Conservation (phyloP, 2,113 vertebrate genomes). For the Phyllostomus hastatus region DNA sequence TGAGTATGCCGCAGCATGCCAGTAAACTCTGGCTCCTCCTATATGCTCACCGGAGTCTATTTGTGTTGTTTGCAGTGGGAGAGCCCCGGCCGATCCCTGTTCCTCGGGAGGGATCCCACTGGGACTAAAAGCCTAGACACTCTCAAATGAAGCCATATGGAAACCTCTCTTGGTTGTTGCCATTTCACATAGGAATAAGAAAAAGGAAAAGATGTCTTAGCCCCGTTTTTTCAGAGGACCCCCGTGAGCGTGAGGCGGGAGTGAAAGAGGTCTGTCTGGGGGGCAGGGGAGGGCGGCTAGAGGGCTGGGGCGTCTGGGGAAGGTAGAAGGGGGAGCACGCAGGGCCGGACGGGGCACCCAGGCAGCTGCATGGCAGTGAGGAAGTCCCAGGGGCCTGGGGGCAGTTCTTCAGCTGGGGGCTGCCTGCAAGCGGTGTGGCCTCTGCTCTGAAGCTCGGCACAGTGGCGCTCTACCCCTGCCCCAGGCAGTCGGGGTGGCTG, state of each 20-base stretch:
- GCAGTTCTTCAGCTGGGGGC: neutral
- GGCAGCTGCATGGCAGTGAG: fast-evolving
- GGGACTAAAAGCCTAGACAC: neutral
- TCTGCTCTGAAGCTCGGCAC: neutral
- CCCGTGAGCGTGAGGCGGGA: neutral
- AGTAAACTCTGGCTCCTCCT: neutral
- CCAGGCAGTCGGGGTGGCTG: no score
- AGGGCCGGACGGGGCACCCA: neutral
- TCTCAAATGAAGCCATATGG: neutral
- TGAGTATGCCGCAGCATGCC: neutral
- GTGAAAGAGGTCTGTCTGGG: neutral
- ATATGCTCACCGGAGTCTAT: neutral
- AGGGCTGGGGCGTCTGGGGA: neutral
- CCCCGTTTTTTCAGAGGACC: neutral
- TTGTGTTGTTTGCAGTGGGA: neutral
- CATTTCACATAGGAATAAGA: neutral
- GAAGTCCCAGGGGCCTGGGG: neutral
- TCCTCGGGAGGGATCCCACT: neutral
- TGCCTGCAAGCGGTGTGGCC: neutral
- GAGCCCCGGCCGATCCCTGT: neutral
- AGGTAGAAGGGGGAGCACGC: neutral
- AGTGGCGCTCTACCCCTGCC: neutral
- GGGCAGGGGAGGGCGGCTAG: fast-evolving
- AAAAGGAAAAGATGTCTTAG: neutral
- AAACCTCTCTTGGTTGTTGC: neutral